Evolutionary conservation across 2,113 vertebrate species (phyloP), one percentile per base, ranked within the genome.

Genomic region (Aphyosemion australe): DNA sequence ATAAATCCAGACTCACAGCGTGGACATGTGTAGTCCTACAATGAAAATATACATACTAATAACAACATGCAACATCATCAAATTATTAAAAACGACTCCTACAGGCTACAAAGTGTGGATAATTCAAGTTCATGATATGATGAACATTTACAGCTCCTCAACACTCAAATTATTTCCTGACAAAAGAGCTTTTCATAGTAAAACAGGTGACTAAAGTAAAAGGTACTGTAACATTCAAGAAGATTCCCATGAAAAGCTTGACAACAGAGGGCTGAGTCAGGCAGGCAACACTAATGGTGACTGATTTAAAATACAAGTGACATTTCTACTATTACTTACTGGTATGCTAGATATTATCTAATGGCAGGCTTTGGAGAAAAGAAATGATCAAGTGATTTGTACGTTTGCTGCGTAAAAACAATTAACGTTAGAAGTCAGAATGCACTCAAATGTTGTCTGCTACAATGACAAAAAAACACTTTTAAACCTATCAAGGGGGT

Each of bases 1-100:
- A 99, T 97, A 74, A 99, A 99, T n/a, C 97, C 97, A 45, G 96
- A 97, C 31, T 97, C 94, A 65, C 97, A 99, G 62, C 90, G 89
- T 0, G 96, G 97, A 88, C 97, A 99, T 55, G 94, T 97, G 63
- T 96, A 98, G 70, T 99, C 97, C 97, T 99, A 51, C 0, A 39
- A 48, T 63, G 65, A 54, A 83, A 8, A 54, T 1, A 67, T 21
- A 74, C 12, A 42, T 65, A 20, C 55, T 73, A 53, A 37, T 16
- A 42, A 60, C 5, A 15, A 2, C 18, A 5, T 34, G 18, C 1
- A 43, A 61, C 26, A 50, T 13, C 20, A 56, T 13, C n/a, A 20
- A 6, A 6, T 3, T 1, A 56, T 9, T 16, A 59, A 21, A 32
- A n/a, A 12, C 8, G 12, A 50, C n/a, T 11, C 18, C 41, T 37